Evolutionary conservation across 2,888 invertebrate genomes (phyloP).

Genomic region (Lacanobia oleracea): DNA sequence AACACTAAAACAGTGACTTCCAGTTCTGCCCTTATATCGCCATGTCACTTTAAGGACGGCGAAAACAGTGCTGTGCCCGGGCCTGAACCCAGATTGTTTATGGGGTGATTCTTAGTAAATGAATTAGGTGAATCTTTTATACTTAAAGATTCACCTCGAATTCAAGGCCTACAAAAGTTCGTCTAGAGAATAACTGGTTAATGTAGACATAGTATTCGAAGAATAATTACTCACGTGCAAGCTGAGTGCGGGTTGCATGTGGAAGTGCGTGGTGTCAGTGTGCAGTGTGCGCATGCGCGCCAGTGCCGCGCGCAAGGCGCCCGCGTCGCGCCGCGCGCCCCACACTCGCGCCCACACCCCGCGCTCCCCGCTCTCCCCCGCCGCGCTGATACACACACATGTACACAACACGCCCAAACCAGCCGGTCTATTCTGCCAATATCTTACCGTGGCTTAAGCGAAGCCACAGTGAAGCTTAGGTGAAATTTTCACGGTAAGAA

Average conservation of each 20-base stretch:
- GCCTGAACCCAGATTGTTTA: too few relatives aligned
- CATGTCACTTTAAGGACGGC: too few relatives aligned
- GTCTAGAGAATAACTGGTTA: too few relatives aligned
- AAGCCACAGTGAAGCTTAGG: too few relatives aligned
- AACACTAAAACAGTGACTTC: too few relatives aligned
- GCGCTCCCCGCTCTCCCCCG: slow-evolving; percentile 77
- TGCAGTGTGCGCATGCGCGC: slow-evolving; percentile 74
- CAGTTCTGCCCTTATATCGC: too few relatives aligned
- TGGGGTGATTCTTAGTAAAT: too few relatives aligned
- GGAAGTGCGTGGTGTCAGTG: slow-evolving; percentile 90
- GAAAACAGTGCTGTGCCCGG: too few relatives aligned
- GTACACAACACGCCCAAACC: neutral
- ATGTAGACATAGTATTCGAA: neutral
- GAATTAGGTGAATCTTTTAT: too few relatives aligned
- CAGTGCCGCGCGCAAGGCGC: slow-evolving; percentile 80
- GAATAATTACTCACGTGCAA: slow-evolving; percentile 91
- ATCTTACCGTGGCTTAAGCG: neutral
- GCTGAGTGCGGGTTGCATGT: slow-evolving; percentile 93
- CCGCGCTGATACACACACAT: slow-evolving; percentile 66
- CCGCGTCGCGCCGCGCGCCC: slow-evolving; percentile 82
- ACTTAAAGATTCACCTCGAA: too few relatives aligned
- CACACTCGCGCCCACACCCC: slow-evolving; percentile 82
- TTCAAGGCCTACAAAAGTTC: too few relatives aligned
- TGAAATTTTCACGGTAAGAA: too few relatives aligned
- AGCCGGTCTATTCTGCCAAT: neutral